Percentiles rank a stretch among this genome's conserved stretches.
Evolutionary conservation across 2,888 invertebrate genomes (phyloP).

Genomic region (Selenia dentaria): DNA sequence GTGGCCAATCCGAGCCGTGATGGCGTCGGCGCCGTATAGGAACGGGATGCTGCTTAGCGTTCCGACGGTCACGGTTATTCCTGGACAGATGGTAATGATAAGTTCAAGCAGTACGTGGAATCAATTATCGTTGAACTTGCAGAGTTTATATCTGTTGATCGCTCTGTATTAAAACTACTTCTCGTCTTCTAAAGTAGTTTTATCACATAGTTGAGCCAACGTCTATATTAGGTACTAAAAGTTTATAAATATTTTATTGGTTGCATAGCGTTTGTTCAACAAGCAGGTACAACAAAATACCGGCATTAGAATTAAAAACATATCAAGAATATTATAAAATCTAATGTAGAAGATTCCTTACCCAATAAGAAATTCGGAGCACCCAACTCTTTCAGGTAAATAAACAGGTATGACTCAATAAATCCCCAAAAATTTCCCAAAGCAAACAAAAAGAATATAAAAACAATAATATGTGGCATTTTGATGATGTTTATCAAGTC

Average conservation of each 20-base stretch:
- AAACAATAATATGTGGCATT: constrained; percentile 91
- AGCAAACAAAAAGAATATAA: constrained; percentile 92
- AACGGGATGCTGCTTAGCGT: constrained; percentile 93
- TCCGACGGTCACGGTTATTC: constrained; percentile 93
- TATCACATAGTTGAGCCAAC: too few relatives aligned
- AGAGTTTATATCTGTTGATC: neutral
- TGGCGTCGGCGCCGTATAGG: constrained; percentile 92
- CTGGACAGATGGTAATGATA: constrained; percentile 61
- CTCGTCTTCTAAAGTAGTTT: too few relatives aligned
- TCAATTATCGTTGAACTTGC: constrained; percentile 14
- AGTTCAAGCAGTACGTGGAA: constrained; percentile 4
- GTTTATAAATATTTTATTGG: too few relatives aligned
- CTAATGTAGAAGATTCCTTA: constrained; percentile 65
- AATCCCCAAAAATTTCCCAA: constrained; percentile 95
- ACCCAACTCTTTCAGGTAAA: constrained; percentile 93
- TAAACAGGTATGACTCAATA: constrained; percentile 94
- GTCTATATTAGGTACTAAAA: too few relatives aligned
- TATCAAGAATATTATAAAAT: too few relatives aligned
- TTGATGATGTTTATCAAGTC: constrained; percentile 90
- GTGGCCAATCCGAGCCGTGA: constrained; percentile 92
- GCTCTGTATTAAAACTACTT: too few relatives aligned
- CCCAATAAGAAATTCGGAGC: constrained; percentile 93
- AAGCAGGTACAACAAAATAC: too few relatives aligned
- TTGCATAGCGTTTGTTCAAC: too few relatives aligned
- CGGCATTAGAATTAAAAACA: too few relatives aligned